Percentiles rank a stretch among this genome's conserved stretches.
phyloP scores from a whole-genome alignment of 2,888 invertebrate species.

The Microplitis manilae region DNA sequence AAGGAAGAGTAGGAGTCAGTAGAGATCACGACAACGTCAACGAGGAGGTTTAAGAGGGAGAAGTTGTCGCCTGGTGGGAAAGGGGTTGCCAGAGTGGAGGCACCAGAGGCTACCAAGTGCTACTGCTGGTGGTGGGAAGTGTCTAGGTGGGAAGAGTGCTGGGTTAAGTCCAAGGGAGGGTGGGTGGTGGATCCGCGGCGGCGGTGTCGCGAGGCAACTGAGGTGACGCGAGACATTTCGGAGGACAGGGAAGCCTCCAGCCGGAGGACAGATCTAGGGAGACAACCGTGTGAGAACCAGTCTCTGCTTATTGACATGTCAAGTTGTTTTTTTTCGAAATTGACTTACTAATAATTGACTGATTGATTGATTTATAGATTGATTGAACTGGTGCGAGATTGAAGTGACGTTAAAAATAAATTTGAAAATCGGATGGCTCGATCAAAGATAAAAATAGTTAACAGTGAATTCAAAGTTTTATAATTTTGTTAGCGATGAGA shows the following conservation, averaged over 20 bases:
- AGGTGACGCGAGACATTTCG: constrained; percentile 39
- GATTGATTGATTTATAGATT: too few species aligned
- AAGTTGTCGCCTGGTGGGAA: constrained; percentile 48
- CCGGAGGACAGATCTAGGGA: constrained; percentile 59
- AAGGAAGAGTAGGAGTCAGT: constrained; percentile 51
- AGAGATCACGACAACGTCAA: constrained; percentile 51
- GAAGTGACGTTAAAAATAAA: constrained; percentile 27
- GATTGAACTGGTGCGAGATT: not conserved
- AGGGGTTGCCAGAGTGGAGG: constrained; percentile 43
- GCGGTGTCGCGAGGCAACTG: constrained; percentile 18
- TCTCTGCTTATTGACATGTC: not conserved
- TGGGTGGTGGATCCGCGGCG: not conserved
- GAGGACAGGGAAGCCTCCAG: constrained; percentile 63
- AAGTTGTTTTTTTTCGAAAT: too few species aligned
- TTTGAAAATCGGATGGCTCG: constrained; percentile 64
- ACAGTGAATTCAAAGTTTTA: constrained; percentile 63
- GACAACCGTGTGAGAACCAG: constrained; percentile 18
- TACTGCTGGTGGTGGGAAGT: constrained; percentile 48
- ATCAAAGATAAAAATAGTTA: constrained; percentile 58
- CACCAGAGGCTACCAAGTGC: not conserved
- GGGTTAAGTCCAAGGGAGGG: constrained; percentile 8
- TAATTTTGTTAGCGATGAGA: constrained; percentile 75
- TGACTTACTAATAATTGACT: too few species aligned
- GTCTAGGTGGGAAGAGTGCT: constrained; percentile 46
- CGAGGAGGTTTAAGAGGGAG: constrained; percentile 39